Base-by-base conservation (phyloP, 2,797 vertebrate species). In the Eulemur mongoz region DNA sequence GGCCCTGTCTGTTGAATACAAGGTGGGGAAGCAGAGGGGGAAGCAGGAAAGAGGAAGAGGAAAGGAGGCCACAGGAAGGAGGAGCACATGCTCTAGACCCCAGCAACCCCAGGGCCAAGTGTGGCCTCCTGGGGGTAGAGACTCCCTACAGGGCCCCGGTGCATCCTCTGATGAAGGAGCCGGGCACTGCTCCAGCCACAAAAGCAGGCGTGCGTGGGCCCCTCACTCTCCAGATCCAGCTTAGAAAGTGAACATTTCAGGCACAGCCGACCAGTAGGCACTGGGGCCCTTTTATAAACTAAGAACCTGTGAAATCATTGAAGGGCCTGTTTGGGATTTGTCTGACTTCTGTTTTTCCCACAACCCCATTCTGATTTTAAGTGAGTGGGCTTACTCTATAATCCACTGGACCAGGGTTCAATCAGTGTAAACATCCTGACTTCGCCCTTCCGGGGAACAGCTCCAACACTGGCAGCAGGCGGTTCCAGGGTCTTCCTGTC, bases 381-480 rank as follows among this genome's bases (percentile, higher is more conserved):
- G 9, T 23, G 35, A 70, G 61, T 10, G 12, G 32, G 40, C 9
- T 83, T 54, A 12, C 25, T 59, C 27, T 10, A 9, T 27, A 90
- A 52, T 35, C 73, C 50, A n/a, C 38, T 11, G 10, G 1, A 38
- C 30, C 50, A 52, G 82, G 18, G 59, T 59, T 65, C 92, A 35
- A 35, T 1, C 22, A 27, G 59, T 6, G 6, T 32, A 23, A 32
- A 35, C 45, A 25, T 8, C 7, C 9, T 22, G 32, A 20, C 38
- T 23, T 78, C 0, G 0, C 59, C 30, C 84, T 50, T 43, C 22
- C 54, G 57, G 1, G 27, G n/a, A 48, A 17, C 14, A 1, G 0
- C 11, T 75, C 35, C 57, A 22, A 11, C 0, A 9, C 48, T 52
- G 80, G 43, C 73, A 17, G 4, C 1, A 35, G 30, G 5, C 4